Conservation (phyloP, 2,797 vertebrate species). For the Pseudomugil gertrudae region DNA sequence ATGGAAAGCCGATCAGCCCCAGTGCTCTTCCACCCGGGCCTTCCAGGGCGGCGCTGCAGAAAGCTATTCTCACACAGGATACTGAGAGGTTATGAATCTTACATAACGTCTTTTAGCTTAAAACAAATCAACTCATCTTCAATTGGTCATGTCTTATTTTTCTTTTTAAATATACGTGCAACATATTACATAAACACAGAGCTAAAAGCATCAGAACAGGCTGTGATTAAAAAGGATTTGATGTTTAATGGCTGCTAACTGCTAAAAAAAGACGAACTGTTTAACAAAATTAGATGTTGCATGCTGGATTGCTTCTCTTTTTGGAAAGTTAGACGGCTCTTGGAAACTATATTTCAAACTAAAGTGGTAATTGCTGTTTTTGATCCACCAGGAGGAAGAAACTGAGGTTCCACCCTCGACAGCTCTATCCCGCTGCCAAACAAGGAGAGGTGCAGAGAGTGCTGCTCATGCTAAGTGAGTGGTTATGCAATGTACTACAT, state of each 20-base stretch:
- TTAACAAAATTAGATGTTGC: conserved; percentile 7
- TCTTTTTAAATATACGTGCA: neutral
- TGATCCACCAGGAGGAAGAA: conserved; percentile 85
- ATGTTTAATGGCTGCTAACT: neutral
- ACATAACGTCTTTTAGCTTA: neutral
- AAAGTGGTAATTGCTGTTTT: conserved; percentile 9
- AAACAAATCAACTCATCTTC: neutral
- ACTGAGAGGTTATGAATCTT: conserved; percentile 82
- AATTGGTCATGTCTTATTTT: neutral
- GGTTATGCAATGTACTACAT: neutral
- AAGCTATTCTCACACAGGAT: conserved; percentile 90
- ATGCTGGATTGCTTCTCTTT: neutral
- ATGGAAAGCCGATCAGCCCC: conserved; percentile 86
- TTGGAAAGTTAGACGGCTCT: neutral
- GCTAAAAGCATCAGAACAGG: neutral
- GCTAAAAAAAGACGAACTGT: neutral
- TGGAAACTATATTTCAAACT: neutral
- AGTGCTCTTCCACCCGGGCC: conserved; percentile 86
- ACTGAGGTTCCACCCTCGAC: conserved; percentile 91
- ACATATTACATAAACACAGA: neutral
- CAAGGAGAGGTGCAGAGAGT: conserved; percentile 93
- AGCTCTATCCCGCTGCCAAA: conserved; percentile 91
- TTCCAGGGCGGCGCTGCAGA: conserved; percentile 88
- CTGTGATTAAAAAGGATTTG: neutral
- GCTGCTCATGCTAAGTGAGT: conserved; percentile 93